Evolutionary conservation across 2,797 vertebrate species (phyloP), one percentile per base, ranked within the genome.

Genomic region (Hapalemur alaotrensis): DNA sequence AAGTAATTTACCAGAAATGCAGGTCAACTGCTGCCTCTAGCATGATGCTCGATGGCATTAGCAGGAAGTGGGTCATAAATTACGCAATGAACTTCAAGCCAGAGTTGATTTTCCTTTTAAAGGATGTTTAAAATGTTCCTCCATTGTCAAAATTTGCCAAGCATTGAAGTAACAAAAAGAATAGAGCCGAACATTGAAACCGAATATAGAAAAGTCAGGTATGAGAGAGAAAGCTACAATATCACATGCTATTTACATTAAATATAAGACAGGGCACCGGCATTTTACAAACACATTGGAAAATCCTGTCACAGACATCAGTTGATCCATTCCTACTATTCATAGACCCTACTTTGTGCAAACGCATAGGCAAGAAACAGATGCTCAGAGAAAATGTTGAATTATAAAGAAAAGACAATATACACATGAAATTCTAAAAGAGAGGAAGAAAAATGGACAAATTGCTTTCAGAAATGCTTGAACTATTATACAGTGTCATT

Each of bases 1-100:
- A 78, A 75, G 32, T 91, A 28, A 93, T 32, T 75, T 80, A 93
- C n/a, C 61, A 70, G 35, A 91, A 81, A 89, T 81, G 50, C 79
- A 89, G 83, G 72, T n/a, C 83, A 80, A 30, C 22, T 75, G n/a
- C 75, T 46, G 80, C 88, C 61, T 57, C 59, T 80, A 46, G 59
- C 50, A 43, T 41, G 84, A 72, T 69, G 72, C 48, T 79, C 50
- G 75, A 50, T 93, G 63, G 25, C 17, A 10, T 80, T 25, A 81
- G 10, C 59, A 80, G 80, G 20, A 94, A 76, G 17, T 67, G 6
- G 52, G 46, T 78, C 46, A 50, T 50, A n/a, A 87, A 43, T 94
- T 90, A 82, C 9, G n/a, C 75, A 89, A 81, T 52, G 28, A 59
- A 30, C n/a, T 63, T 63, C 35, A 73, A 81, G 61, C 28, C 69